These are phyloP conservation scores for Archivesica marissinica DNA, from an alignment of 1,140 invertebrate genomes.

Conservation along the genomic window DNA sequence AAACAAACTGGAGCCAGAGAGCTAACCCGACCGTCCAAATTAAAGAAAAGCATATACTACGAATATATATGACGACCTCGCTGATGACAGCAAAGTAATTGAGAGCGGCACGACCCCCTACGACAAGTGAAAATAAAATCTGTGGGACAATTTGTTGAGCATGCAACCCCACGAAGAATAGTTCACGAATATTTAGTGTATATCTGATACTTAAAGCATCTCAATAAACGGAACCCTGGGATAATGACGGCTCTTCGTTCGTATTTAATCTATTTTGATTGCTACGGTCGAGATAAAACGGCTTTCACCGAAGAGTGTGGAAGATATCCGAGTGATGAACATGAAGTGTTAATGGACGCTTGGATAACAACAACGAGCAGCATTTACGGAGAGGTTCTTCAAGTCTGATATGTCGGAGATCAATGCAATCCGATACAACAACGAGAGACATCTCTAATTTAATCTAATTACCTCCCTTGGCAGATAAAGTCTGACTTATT, in stretches of 20 bases:
- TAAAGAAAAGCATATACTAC: no score
- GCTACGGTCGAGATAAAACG: slow-evolving; percentile 14
- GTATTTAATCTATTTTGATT: background rate
- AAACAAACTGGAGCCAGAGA: no score
- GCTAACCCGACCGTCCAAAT: no score
- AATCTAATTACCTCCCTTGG: no score
- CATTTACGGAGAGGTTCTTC: background rate
- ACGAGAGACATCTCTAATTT: no score
- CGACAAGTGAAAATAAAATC: background rate
- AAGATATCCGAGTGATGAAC: slow-evolving; percentile 28
- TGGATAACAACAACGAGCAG: background rate
- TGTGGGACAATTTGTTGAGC: background rate
- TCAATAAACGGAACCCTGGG: slow-evolving; percentile 15
- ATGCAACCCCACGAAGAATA: background rate
- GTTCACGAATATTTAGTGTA: background rate
- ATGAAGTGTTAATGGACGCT: slow-evolving; percentile 3
- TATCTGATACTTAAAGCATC: background rate
- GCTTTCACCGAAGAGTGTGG: slow-evolving; percentile 1
- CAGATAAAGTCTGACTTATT: no score
- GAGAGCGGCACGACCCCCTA: no score
- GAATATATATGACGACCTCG: no score
- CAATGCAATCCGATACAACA: no score
- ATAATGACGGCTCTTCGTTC: background rate
- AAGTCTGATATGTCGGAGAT: no score
- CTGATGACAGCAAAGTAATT: no score